Base-by-base conservation (phyloP, 1,140 invertebrate species). In the Cydia pomonella region DNA sequence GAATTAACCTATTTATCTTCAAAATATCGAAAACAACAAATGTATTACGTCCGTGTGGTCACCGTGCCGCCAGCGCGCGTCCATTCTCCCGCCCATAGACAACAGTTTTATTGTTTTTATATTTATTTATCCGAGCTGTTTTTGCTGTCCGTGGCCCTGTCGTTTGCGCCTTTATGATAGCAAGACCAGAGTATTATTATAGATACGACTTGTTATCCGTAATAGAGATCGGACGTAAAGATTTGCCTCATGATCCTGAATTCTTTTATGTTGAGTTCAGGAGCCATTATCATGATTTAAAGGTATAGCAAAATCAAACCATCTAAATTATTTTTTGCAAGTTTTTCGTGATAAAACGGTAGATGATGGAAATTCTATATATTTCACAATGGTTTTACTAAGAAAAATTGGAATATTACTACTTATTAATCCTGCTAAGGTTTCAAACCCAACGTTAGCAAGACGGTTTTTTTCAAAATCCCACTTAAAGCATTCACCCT, bases 21-120 rank as follows among this genome's bases (percentile, higher is more conserved):
- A 18, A 59, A 23, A 9, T 23, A 18, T 23, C 53, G 21, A 59
- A 59, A 12, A 53, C 10, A 59, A 3, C 53, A 16, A 44, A 44
- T 44, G 53, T 23, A 59, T 12, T 59, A 59, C 4, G 7, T 59
- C 23, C 9, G 5, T 13, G 72, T 87, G 76, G 84, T 81, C 80
- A 82, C 85, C 80, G 79, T 80, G 82, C 85, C 83, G 76, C 81
- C 81, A 79, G 85, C 80, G 82, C 85, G 87, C 85, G 84, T 81
- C 88, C 87, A 89, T 90, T 90, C 86, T 85, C 87, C 87, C 82
- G 82, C 76, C 87, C 87, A 90, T 91, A 92, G 86, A 91, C 90
- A 92, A 92, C 83, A 87, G 84, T 92, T 90, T 92, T 92, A 92
- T 92, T 90, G 87, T 90, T 92, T 92, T 92, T 90, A 90, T 91